Evolutionary conservation across 2,888 invertebrate genomes (phyloP).

Genomic region (Netelia inedita): DNA sequence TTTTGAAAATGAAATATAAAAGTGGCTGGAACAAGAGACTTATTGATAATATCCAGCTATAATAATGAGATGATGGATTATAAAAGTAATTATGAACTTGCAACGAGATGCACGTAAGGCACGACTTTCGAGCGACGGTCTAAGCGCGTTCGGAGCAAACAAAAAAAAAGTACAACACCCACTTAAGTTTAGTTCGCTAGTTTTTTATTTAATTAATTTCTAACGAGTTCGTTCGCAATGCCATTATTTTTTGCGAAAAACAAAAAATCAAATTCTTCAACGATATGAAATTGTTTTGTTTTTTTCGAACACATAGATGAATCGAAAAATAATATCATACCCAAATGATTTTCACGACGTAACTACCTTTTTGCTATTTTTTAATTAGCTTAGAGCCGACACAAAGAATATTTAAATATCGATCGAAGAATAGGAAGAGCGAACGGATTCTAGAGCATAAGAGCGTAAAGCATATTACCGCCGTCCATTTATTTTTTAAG

Average conservation of each 20-base stretch:
- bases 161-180: conserved; percentile 52
- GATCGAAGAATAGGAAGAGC: conserved; percentile 17
- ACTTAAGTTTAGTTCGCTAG: conserved; percentile 43
- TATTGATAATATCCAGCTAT: neutral
- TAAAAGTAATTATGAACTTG: neutral
- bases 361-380: neutral
- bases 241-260: neutral
- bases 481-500: conserved; percentile 82
- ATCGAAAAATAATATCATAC: neutral
- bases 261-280: neutral
- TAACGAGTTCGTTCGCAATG: conserved; percentile 20
- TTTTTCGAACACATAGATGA: neutral
- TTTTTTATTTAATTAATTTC: conserved; percentile 45
- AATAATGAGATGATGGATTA: neutral
- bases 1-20: too few species aligned
- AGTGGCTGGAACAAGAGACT: neutral
- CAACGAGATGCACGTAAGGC: neutral
- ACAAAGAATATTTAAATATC: neutral
- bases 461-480: conserved; percentile 62
- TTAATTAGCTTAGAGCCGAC: neutral
- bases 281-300: neutral
- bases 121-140: neutral
- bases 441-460: conserved; percentile 58
- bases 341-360: neutral
- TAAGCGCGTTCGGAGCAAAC: conserved; percentile 28